Conservation (phyloP, 2,113 vertebrate species). For the Stegastes partitus region DNA sequence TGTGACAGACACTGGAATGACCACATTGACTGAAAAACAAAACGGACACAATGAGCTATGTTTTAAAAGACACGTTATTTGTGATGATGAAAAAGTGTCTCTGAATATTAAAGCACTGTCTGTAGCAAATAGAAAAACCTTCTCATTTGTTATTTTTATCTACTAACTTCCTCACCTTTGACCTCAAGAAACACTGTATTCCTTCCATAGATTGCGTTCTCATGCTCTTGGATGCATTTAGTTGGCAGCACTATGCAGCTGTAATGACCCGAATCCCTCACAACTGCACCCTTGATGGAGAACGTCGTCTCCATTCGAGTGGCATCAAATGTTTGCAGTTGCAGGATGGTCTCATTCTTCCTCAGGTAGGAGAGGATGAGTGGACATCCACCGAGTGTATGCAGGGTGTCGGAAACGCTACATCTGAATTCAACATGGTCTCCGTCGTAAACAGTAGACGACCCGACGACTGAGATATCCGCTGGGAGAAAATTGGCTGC, state of each 20-base stretch:
- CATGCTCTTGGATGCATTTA: neutral
- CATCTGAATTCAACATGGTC: constrained; percentile 37
- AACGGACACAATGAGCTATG: neutral
- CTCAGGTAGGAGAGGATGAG: constrained; percentile 58
- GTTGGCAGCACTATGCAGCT: constrained; percentile 65
- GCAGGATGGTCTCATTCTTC: constrained; percentile 33
- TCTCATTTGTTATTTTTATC: too few relatives aligned
- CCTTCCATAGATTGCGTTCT: constrained; percentile 15
- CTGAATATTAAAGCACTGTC: neutral
- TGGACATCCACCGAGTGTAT: constrained; percentile 13
- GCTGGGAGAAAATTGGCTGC: constrained; percentile 63
- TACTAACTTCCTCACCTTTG: constrained; percentile 20
- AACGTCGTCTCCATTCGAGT: constrained; percentile 38
- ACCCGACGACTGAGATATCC: constrained; percentile 24
- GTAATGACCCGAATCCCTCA: constrained; percentile 57
- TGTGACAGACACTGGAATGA: accelerated
- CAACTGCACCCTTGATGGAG: constrained; percentile 13
- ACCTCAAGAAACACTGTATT: constrained; percentile 51
- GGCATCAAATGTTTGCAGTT: constrained; percentile 11
- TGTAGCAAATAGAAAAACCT: neutral
- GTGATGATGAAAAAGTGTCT: too few relatives aligned
- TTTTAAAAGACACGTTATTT: too few relatives aligned
- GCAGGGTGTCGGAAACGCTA: constrained; percentile 10
- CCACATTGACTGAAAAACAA: constrained; percentile 9
- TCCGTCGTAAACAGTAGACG: constrained; percentile 23